phyloP scores from a whole-genome alignment of 2,797 vertebrate genomes.

The Hydrocynus forskahlii region DNA sequence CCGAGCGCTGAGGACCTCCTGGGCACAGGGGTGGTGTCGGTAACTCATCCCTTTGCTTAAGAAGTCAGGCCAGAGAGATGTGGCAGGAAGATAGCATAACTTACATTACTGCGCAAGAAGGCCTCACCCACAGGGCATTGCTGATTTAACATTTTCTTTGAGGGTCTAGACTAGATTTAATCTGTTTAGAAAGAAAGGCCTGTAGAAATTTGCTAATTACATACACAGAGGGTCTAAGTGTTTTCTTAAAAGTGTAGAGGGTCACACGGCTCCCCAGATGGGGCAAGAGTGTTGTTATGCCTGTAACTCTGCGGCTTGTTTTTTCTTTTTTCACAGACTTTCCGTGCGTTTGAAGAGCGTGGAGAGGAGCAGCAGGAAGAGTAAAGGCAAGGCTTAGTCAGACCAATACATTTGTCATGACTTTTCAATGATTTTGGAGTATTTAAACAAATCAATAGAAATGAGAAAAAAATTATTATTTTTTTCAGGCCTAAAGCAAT shows the following conservation, averaged over 20 bases:
- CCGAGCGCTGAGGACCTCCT: no score
- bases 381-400: not conserved
- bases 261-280: not conserved
- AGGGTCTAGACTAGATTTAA: not conserved
- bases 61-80: not conserved
- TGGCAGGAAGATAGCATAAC: not conserved
- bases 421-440: no score
- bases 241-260: not conserved
- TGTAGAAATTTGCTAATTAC: slow-evolving; percentile 5
- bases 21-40: not conserved
- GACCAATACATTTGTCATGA: no score
- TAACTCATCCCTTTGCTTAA: not conserved
- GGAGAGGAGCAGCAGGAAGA: not conserved
- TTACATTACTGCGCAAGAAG: not conserved
- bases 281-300: not conserved
- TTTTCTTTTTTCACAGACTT: not conserved
- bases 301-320: not conserved
- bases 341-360: not conserved
- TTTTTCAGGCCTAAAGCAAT: no score
- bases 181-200: not conserved
- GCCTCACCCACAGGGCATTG: not conserved
- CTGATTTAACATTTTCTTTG: not conserved
- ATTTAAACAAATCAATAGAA: no score
- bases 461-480: no score
- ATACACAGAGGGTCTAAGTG: slow-evolving; percentile 4